A percentile compares a stretch with the other conserved stretches of the same genome.
phyloP scores from a whole-genome alignment of 1,140 invertebrate genomes.

The Sarcophaga peregrina region DNA sequence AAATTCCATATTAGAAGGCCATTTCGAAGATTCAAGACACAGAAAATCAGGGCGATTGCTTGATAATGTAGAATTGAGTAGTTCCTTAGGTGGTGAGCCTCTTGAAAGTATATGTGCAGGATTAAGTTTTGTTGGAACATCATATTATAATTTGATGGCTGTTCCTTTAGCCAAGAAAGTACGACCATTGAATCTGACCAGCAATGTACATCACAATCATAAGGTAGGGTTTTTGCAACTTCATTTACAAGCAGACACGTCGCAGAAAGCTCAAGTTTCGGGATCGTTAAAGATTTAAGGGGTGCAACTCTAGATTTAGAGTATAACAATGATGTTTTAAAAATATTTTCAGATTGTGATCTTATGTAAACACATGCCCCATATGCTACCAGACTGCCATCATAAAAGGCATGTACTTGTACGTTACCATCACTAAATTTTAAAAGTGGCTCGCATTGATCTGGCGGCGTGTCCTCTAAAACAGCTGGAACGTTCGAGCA shows the following conservation, averaged over 20 bases:
- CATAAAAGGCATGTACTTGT: not conserved
- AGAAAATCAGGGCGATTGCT: slow-evolving; percentile 57
- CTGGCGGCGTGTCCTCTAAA: no score
- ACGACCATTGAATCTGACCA: slow-evolving; percentile 48
- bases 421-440: not conserved
- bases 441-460: no score
- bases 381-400: slow-evolving; percentile 44
- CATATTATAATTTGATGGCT: slow-evolving; percentile 49
- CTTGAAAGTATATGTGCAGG: slow-evolving; percentile 53
- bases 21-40: not conserved
- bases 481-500: no score
- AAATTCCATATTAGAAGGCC: slow-evolving; percentile 19
- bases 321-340: slow-evolving; percentile 39
- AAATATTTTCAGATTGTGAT: slow-evolving; percentile 34
- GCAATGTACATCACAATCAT: not conserved
- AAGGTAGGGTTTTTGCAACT: slow-evolving; percentile 23
- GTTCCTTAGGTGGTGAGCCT: slow-evolving; percentile 42
- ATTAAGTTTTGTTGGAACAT: slow-evolving; percentile 56
- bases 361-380: slow-evolving; percentile 58
- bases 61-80: slow-evolving; percentile 55
- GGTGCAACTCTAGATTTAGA: slow-evolving; percentile 35
- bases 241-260: slow-evolving; percentile 49
- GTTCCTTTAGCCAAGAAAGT: slow-evolving; percentile 38
- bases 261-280: slow-evolving; percentile 54
- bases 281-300: slow-evolving; percentile 51